Percentiles rank a stretch among this genome's conserved stretches.
phyloP scores from a whole-genome alignment of 2,113 vertebrate species.

The Lates calcarifer region DNA sequence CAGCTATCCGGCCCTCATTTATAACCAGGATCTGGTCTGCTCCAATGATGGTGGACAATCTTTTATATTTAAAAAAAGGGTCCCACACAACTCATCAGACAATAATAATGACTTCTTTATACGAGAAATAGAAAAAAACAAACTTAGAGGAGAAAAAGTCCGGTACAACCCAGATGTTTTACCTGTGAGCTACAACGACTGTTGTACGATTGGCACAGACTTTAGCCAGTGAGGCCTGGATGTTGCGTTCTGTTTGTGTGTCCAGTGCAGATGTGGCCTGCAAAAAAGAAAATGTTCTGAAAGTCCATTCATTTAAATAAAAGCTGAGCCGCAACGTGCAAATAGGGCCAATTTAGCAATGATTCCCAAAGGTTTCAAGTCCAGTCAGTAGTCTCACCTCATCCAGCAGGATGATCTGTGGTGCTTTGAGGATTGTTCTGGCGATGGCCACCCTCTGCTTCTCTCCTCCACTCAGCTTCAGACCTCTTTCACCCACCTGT shows the following conservation, averaged over 20 bases:
- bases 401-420: constrained; percentile 93
- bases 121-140: not conserved
- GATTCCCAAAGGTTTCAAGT: no score
- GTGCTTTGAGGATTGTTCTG: constrained; percentile 95
- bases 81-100: not conserved
- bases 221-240: constrained; percentile 93
- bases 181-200: constrained; percentile 96
- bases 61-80: constrained; percentile 45
- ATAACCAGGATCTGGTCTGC: constrained; percentile 97
- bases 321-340: not conserved
- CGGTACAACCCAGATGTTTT: constrained; percentile 5
- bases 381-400: constrained; percentile 84
- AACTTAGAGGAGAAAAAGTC: not conserved
- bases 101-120: not conserved
- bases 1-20: constrained; percentile 88
- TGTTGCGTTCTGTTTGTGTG: constrained; percentile 95
- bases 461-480: constrained; percentile 97
- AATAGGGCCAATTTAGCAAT: not conserved
- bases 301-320: no score
- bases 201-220: constrained; percentile 92
- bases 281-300: no score
- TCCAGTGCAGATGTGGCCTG: constrained; percentile 96
- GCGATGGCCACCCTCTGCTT: constrained; percentile 97
- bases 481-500: constrained; percentile 93
- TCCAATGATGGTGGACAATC: constrained; percentile 93